Evolutionary conservation across 2,888 invertebrate genomes (phyloP).

Genomic region (Nomada ruficornis): DNA sequence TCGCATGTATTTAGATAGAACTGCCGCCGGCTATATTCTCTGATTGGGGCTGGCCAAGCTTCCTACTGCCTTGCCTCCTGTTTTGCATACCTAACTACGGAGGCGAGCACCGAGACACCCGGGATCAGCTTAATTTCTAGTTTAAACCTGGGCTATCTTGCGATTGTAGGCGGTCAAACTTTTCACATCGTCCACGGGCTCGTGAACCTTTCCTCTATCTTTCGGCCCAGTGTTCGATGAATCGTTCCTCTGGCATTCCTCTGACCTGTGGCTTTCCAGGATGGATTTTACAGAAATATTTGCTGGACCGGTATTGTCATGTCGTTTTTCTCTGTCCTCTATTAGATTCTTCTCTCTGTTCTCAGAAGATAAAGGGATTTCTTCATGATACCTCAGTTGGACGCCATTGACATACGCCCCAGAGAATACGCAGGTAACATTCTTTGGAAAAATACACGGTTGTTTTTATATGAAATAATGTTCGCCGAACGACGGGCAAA

Average conservation of each 20-base stretch:
- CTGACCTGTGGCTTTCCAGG: not conserved
- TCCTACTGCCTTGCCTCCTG: constrained; percentile 71
- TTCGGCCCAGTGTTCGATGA: not conserved
- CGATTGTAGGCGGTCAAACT: constrained; percentile 7
- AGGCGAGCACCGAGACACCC: constrained; percentile 66
- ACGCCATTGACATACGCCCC: constrained; percentile 26
- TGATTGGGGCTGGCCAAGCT: constrained; percentile 76
- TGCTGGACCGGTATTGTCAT: not conserved
- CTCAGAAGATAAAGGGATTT: not conserved
- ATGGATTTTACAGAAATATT: not conserved
- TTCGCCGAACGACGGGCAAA: constrained; percentile 24
- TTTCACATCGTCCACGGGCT: constrained; percentile 6
- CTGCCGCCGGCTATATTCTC: constrained; percentile 66
- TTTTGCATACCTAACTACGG: constrained; percentile 80
- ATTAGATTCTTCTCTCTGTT: not conserved
- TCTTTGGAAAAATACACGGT: constrained; percentile 43
- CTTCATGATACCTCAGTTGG: constrained; percentile 34
- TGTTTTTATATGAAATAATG: constrained; percentile 46
- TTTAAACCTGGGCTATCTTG: constrained; percentile 58
- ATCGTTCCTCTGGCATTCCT: not conserved
- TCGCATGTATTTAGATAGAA: constrained; percentile 48
- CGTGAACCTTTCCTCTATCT: not conserved
- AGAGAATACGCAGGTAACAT: constrained; percentile 16
- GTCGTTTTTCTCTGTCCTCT: too few species aligned
- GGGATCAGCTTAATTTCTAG: constrained; percentile 70